Evolutionary conservation across 2,888 invertebrate genomes (phyloP), one percentile per base, ranked within the genome.

Genomic region (Colletes collaris): DNA sequence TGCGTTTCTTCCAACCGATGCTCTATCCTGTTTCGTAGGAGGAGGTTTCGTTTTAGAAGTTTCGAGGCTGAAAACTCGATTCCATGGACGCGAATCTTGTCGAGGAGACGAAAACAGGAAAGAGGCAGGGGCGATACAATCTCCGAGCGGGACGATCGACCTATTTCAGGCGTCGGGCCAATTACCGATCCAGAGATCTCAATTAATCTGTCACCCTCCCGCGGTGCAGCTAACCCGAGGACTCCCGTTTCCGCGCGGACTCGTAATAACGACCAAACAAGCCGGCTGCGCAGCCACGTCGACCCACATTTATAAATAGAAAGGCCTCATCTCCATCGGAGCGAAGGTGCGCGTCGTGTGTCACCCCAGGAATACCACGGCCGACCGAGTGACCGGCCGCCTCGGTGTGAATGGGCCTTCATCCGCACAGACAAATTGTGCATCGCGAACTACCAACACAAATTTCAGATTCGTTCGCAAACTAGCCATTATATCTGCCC

Each of bases 261-360:
- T 71, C 79, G 84, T 84, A 86, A 86, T 83, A 84, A 86, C 85
- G 86, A 81, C 83, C 84, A 84, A 86, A 86, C 85, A 80, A 76
- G 75, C 75, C 71, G 79, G 79, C 78, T 60, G 83, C 83, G 70
- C 82, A 73, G 86, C 83, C 81, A 79, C 83, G 83, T 81, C 89
- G 90, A 90, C 90, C 90, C 86, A 90, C 84, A 90, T 90, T 89
- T 89, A 89, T 88, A 90, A 90, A 90, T 90, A 90, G 89, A 89
- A 79, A 84, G 85, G 75, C 83, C 87, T 85, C 83, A 78, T 87
- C 85, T 85, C 71, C 81, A 79, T 79, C 69, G 82, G 74, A 76
- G 70, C 82, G 77, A 87, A 85, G 87, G 85, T 86, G 83, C 68
- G 64, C 70, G 75, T 66, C 82, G 86, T 81, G 84, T 84, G 87